Base-by-base conservation (phyloP, 2,888 invertebrate species). In the Eristalis tenax region DNA sequence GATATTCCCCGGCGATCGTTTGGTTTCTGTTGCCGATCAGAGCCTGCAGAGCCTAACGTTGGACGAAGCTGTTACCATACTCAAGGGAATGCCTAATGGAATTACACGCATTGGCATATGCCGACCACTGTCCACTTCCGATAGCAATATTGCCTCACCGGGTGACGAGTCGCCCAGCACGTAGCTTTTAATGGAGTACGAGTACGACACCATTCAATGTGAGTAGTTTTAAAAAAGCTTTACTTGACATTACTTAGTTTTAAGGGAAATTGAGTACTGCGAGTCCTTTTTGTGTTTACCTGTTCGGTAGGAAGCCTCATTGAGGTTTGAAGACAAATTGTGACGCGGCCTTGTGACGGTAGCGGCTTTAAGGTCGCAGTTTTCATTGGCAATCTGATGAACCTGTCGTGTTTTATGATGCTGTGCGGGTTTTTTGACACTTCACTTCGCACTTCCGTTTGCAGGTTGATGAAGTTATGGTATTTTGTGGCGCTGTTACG, bases 1-100 rank as follows among this genome's bases (percentile, higher is more conserved):
- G 83, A 96, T 99, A 88, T 97, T 98, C 89, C 99, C 99, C 0
- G 99, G 99, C 28, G 99, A 99, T 93, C 95, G 99, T 89, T 95
- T 98, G 28, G 95, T 98, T 90, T 97, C 97, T 61, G 99, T 99
- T 13, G 99, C 99, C 92, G 97, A 97, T 90, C 96, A 95, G 89
- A 96, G 96, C 91, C 95, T 99, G 89, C 97, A 97, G 91, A 98
- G 98, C 92, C 97, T 98, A 40, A 97, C 97, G 0, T 94, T 99
- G 88, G 99, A 99, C 92, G 96, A 97, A 93, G 99, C 99, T 8
- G 99, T 99, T 66, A 96, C 98, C 93, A 98, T 98, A 15, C 94
- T 99, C 89, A 99, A 99, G 93, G 97, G 98, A 74, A 98, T 99
- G 89, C 96, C 97, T 0, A 95, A 96, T 90, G 99, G 99, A 63